A percentile compares a stretch with the other conserved stretches of the same genome.
phyloP scores from a whole-genome alignment of 2,888 invertebrate genomes.

The Bruchidius siliquastri region DNA sequence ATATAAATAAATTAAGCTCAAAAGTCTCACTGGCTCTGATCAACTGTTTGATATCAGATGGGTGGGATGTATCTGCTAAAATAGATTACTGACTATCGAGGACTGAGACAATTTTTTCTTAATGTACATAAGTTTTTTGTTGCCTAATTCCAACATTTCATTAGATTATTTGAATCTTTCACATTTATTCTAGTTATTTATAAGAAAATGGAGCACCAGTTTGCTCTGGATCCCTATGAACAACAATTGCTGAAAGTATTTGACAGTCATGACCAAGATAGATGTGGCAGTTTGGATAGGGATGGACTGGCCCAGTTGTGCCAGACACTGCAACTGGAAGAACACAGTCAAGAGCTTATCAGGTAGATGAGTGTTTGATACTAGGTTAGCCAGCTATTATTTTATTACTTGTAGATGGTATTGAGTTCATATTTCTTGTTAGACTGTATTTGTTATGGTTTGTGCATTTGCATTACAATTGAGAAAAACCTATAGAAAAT shows the following conservation, averaged over 20 bases:
- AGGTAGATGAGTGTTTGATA: slow-evolving; percentile 7
- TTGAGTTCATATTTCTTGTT: too few relatives aligned
- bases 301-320: slow-evolving; percentile 66
- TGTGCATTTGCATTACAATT: too few relatives aligned
- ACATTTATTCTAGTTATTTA: background rate
- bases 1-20: too few relatives aligned
- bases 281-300: slow-evolving; percentile 63
- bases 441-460: too few relatives aligned
- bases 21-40: too few relatives aligned
- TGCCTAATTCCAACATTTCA: background rate
- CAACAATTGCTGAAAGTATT: slow-evolving; percentile 77
- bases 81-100: too few relatives aligned
- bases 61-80: too few relatives aligned
- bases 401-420: too few relatives aligned
- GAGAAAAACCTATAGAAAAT: too few relatives aligned
- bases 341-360: slow-evolving; percentile 54
- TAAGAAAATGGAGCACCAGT: slow-evolving; percentile 16
- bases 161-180: background rate
- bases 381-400: too few relatives aligned
- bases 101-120: too few relatives aligned
- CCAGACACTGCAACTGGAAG: slow-evolving; percentile 72
- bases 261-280: slow-evolving; percentile 70
- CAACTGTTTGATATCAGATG: too few relatives aligned
- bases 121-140: background rate
- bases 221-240: slow-evolving; percentile 67